phyloP scores from a whole-genome alignment of 2,113 vertebrate species.

The Thinocorus orbignyianus region DNA sequence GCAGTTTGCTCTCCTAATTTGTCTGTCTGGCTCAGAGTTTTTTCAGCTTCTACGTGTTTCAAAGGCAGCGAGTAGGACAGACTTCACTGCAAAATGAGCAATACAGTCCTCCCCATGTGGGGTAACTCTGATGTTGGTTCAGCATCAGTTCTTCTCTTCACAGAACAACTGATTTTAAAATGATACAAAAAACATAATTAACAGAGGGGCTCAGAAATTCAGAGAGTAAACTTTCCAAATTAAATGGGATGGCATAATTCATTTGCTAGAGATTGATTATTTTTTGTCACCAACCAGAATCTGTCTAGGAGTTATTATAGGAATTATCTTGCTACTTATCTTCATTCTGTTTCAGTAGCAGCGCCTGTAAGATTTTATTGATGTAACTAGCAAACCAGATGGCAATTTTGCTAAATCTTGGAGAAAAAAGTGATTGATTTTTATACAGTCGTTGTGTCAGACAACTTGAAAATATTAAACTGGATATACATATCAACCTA shows the following conservation, averaged over 20 bases:
- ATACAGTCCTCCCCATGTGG: neutral
- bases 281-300: neutral
- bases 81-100: neutral
- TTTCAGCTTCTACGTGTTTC: neutral
- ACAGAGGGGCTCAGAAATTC: neutral
- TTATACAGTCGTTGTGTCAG: neutral
- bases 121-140: neutral
- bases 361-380: constrained; percentile 32
- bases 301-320: neutral
- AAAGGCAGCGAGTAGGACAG: neutral
- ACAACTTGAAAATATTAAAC: constrained; percentile 18
- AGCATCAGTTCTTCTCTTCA: neutral
- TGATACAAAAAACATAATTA: neutral
- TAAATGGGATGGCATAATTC: neutral
- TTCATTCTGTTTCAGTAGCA: constrained; percentile 15
- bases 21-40: neutral
- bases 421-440: neutral
- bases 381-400: constrained; percentile 36
- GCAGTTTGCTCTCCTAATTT: neutral
- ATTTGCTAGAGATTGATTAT: neutral
- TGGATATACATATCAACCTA: neutral
- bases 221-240: neutral
- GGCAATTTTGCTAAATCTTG: constrained; percentile 18
- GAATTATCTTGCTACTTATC: constrained; percentile 4
- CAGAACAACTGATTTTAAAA: neutral